Conservation (phyloP, 2,888 invertebrate genomes). For the Cosmia trapezina region DNA sequence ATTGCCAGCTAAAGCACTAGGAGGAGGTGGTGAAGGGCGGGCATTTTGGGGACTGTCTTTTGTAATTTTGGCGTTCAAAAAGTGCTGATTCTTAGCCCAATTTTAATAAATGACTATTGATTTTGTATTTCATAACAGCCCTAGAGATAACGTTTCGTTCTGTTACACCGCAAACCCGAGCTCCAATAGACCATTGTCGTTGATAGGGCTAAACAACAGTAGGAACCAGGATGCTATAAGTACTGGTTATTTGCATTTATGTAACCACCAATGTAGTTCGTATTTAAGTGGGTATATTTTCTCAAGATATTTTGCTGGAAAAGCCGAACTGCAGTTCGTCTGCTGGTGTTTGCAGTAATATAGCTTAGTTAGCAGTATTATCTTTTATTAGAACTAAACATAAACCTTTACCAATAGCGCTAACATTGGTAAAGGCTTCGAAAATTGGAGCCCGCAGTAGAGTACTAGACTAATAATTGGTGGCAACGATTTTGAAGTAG, state of each 20-base stretch:
- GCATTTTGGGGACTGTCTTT: not conserved
- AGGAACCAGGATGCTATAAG: not conserved
- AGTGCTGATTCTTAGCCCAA: not conserved
- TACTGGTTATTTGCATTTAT: not conserved
- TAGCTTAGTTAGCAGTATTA: too few relatives aligned
- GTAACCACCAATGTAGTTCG: too few relatives aligned
- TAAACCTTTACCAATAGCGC: too few relatives aligned
- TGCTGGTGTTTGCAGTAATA: too few relatives aligned
- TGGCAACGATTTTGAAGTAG: too few relatives aligned
- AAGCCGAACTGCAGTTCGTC: too few relatives aligned
- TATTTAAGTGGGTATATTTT: too few relatives aligned
- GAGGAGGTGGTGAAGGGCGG: not conserved
- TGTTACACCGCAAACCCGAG: conserved; percentile 23
- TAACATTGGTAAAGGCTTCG: too few relatives aligned
- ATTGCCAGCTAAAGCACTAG: not conserved
- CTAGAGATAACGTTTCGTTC: conserved; percentile 33
- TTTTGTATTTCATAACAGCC: conserved; percentile 18
- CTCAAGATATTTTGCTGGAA: too few relatives aligned
- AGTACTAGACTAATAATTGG: too few relatives aligned
- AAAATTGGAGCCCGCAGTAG: too few relatives aligned
- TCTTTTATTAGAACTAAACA: too few relatives aligned
- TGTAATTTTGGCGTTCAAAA: not conserved
- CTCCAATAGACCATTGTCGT: conserved; percentile 24
- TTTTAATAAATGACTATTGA: not conserved
- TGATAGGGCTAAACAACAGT: conserved; percentile 11